These are phyloP conservation scores for Gymnopithys bicolor DNA, from an alignment of 2,797 vertebrate species.

Conservation along the genomic window DNA sequence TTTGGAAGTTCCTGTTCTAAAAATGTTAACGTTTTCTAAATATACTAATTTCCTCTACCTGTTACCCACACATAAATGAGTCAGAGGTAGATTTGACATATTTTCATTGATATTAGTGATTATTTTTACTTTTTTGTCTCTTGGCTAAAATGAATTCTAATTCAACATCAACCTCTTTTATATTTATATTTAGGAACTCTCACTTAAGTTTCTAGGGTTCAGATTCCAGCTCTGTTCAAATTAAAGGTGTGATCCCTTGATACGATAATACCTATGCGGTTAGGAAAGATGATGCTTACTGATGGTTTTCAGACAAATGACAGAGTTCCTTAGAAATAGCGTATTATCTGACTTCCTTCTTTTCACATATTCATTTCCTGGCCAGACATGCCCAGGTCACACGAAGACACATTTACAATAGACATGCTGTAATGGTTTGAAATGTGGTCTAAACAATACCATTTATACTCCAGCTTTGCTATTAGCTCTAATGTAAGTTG, in stretches of 20 bases:
- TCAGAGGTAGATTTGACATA: not conserved
- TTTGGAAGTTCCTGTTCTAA: accelerated
- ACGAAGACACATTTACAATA: not conserved
- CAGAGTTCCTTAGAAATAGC: not conserved
- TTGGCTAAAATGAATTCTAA: not conserved
- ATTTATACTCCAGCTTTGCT: not conserved
- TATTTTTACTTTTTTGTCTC: not conserved
- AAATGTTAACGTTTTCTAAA: not conserved
- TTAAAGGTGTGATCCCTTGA: not conserved
- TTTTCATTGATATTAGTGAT: not conserved
- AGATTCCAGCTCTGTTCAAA: not conserved
- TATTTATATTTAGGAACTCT: not conserved
- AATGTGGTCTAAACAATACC: not conserved
- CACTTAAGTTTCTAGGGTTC: not conserved
- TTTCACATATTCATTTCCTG: not conserved
- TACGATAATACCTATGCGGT: no score
- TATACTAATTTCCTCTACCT: not conserved
- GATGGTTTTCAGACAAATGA: not conserved
- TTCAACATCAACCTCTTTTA: not conserved
- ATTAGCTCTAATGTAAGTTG: not conserved
- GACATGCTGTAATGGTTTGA: not conserved
- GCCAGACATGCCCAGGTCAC: not conserved
- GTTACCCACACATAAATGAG: not conserved
- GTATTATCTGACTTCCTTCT: not conserved
- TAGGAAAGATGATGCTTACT: not conserved